These are phyloP conservation scores for Latrodectus hesperus DNA, from an alignment of 2,888 invertebrate genomes.

Conservation along the genomic window DNA sequence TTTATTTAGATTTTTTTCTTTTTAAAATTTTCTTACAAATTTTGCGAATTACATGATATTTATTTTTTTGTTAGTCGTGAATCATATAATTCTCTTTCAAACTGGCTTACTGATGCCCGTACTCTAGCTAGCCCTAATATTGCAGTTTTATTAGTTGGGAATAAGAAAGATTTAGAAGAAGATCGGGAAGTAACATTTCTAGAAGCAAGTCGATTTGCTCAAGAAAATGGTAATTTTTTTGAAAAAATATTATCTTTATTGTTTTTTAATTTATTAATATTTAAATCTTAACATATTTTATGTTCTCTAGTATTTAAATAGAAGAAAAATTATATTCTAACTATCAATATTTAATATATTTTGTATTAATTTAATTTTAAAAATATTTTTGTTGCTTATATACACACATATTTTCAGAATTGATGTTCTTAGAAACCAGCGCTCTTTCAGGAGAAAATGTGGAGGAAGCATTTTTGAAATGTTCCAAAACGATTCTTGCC, in stretches of 20 bases:
- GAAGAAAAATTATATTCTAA: neutral
- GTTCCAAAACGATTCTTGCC: conserved; percentile 86
- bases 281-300: neutral
- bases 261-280: conserved; percentile 1
- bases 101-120: conserved; percentile 84
- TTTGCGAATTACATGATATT: too few relatives aligned
- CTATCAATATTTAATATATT: too few relatives aligned
- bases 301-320: too few relatives aligned
- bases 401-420: conserved; percentile 37
- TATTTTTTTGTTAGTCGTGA: conserved; percentile 75
- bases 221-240: conserved; percentile 83
- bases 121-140: conserved; percentile 88
- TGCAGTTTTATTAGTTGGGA: conserved; percentile 86
- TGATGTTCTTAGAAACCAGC: conserved; percentile 72
- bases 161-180: conserved; percentile 87
- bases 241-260: neutral
- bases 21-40: too few relatives aligned
- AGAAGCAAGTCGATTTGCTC: conserved; percentile 88
- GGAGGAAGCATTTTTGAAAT: conserved; percentile 88
- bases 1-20: too few relatives aligned
- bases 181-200: conserved; percentile 87
- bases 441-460: conserved; percentile 83
- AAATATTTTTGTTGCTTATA: neutral
- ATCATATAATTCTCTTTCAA: conserved; percentile 78
- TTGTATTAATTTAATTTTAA: neutral